Base-by-base conservation (phyloP, 2,797 vertebrate species). In the Dendrocincla fuliginosa region DNA sequence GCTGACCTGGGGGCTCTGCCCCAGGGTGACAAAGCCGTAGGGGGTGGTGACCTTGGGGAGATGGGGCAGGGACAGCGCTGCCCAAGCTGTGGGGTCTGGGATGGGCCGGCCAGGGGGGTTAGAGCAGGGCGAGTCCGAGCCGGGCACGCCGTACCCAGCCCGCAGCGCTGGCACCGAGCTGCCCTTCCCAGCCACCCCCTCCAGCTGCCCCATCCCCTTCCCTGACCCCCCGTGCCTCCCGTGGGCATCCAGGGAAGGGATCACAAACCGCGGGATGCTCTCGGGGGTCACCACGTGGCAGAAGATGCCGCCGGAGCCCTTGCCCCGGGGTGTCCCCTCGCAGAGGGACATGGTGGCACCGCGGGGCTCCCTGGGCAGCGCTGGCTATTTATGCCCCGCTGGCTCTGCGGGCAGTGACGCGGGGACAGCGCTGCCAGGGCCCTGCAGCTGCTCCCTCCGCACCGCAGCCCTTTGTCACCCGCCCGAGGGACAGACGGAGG, bases 211-310 rank as follows among this genome's bases (percentile, higher is more conserved):
- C 49, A 6, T 23, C 47, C 71, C 93, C 42, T 71, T 61, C 37
- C 94, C 93, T 16, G 91, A 52, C 20, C 49, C 44, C 70, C 93
- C 89, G 28, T 57, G 84, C 67, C 76, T 61, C 52, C 92, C 91
- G 33, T 87, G 74, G 30, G 82, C 44, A 18, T 96, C 87, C 61
- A 97, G 95, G 57, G 96, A 95, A 2, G 98, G 98, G 71, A 98
- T 98, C 8, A 97, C 97, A 27, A 99, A 99, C 96, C 96, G 98
- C 1, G 98, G 98, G 96, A 98, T 98, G 94, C 75, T 95, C 52
- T 97, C 96, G 0, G 98, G 98, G 4, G 98, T 98, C 96, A 98
- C 97, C 41, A 98, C 95, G 7, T 97, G 95, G 39, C 91, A 70
- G 88, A 92, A 95, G 55, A 97, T 63, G 28, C 33, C 83, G 49